phyloP scores from a whole-genome alignment of 92 coral and sea anemone genomes.

The Porites lobata region DNA sequence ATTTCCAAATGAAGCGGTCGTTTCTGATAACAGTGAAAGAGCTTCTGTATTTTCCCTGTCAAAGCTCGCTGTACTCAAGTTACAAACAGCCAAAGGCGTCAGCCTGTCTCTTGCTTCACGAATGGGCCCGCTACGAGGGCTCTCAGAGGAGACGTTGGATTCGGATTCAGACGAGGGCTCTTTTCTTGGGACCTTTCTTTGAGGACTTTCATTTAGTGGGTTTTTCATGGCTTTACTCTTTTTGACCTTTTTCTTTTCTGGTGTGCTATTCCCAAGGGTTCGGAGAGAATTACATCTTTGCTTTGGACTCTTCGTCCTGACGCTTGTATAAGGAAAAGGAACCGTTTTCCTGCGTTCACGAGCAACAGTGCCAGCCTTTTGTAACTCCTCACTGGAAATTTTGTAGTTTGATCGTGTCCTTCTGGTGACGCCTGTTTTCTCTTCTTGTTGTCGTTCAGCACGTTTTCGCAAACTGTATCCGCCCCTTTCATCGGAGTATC shows the following conservation, averaged over 20 bases:
- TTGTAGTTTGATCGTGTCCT: conserved; percentile 24
- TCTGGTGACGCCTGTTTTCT: background rate
- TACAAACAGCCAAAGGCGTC: conserved; percentile 6
- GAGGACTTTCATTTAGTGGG: background rate
- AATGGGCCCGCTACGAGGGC: conserved; percentile 38
- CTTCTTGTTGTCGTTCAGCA: conserved; percentile 2
- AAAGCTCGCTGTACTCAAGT: background rate
- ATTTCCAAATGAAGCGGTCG: conserved; percentile 4
- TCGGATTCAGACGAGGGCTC: conserved; percentile 36
- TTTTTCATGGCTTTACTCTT: background rate
- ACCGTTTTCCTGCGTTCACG: background rate
- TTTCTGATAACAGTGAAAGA: conserved; percentile 5
- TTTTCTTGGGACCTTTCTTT: background rate
- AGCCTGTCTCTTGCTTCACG: conserved; percentile 7
- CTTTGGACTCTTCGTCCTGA: conserved; percentile 8
- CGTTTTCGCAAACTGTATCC: conserved; percentile 19
- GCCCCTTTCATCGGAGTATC: conserved; percentile 19
- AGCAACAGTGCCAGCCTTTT: too few relatives aligned
- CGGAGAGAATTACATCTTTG: conserved; percentile 1
- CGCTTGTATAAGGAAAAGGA: conserved; percentile 5
- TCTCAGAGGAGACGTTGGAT: conserved; percentile 8
- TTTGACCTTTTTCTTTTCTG: background rate
- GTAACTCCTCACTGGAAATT: background rate
- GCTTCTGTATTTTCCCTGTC: background rate
- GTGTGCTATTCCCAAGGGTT: background rate